Conservation (phyloP, 2,888 invertebrate genomes). For the Troides helena region DNA sequence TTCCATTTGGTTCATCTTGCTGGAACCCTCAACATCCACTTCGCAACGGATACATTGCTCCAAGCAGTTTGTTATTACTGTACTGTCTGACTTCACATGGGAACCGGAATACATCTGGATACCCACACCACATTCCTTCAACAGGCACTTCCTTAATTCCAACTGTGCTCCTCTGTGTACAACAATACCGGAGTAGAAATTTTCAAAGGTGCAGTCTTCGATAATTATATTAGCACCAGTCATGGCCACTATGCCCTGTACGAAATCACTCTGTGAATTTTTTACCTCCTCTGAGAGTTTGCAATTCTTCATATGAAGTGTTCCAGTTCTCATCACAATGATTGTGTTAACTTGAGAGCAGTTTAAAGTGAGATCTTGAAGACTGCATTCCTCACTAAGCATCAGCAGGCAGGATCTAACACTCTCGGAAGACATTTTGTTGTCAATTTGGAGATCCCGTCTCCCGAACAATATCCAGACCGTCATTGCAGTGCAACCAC, state of each 20-base stretch:
- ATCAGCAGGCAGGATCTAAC: slow-evolving; percentile 66
- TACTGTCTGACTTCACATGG: slow-evolving; percentile 49
- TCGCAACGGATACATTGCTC: slow-evolving; percentile 70
- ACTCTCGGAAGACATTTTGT: too few species aligned
- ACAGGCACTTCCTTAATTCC: slow-evolving; percentile 59
- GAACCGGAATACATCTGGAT: slow-evolving; percentile 71
- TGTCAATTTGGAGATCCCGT: too few species aligned
- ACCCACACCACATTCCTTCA: slow-evolving; percentile 69
- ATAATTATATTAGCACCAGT: slow-evolving; percentile 60
- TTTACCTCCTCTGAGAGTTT: slow-evolving; percentile 50
- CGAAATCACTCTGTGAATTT: slow-evolving; percentile 63
- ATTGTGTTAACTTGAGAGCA: slow-evolving; percentile 60
- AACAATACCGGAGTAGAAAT: slow-evolving; percentile 72
- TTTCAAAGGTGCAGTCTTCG: slow-evolving; percentile 64
- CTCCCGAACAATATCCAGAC: too few species aligned
- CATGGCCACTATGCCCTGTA: slow-evolving; percentile 69
- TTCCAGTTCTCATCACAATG: slow-evolving; percentile 52
- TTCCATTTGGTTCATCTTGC: slow-evolving; percentile 46
- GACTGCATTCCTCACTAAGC: slow-evolving; percentile 53
- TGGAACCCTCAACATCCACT: slow-evolving; percentile 38
- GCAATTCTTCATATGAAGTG: slow-evolving; percentile 49
- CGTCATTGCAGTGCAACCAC: too few species aligned
- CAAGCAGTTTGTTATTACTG: slow-evolving; percentile 47
- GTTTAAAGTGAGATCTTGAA: slow-evolving; percentile 52
- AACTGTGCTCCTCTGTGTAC: slow-evolving; percentile 73